A percentile compares a stretch with the other conserved stretches of the same genome.
Evolutionary conservation across 2,888 invertebrate genomes (phyloP).

Genomic region (Eristalinus sepulchralis): DNA sequence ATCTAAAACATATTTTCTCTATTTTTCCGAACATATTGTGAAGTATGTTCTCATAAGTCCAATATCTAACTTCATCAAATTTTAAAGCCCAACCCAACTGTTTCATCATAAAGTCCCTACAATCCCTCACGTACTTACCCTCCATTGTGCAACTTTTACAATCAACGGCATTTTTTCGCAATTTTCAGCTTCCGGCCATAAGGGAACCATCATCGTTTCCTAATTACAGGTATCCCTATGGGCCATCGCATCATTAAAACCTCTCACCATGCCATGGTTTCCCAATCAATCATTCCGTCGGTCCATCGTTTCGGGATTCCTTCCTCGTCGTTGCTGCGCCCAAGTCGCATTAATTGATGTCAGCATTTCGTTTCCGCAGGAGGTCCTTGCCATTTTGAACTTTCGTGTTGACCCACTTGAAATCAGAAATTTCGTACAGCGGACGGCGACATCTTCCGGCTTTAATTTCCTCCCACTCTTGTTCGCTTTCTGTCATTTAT

Average conservation of each 20-base stretch:
- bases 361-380: slow-evolving; percentile 30
- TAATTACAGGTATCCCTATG: not conserved
- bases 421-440: not conserved
- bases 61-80: too few species aligned
- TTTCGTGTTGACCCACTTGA: slow-evolving; percentile 21
- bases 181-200: not conserved
- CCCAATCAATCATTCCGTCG: not conserved
- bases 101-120: too few species aligned
- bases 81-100: too few species aligned
- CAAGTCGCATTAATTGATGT: slow-evolving; percentile 24
- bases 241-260: not conserved
- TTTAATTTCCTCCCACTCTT: not conserved
- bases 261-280: not conserved
- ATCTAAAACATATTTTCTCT: too few species aligned
- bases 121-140: too few species aligned
- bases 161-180: too few species aligned
- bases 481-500: not conserved
- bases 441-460: not conserved
- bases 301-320: not conserved
- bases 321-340: not conserved
- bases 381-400: slow-evolving; percentile 9
- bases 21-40: too few species aligned
- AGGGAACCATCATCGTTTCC: not conserved
- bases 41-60: too few species aligned
- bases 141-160: too few species aligned